Conservation (phyloP, 2,797 vertebrate genomes). For the Lophotriccus pileatus region DNA sequence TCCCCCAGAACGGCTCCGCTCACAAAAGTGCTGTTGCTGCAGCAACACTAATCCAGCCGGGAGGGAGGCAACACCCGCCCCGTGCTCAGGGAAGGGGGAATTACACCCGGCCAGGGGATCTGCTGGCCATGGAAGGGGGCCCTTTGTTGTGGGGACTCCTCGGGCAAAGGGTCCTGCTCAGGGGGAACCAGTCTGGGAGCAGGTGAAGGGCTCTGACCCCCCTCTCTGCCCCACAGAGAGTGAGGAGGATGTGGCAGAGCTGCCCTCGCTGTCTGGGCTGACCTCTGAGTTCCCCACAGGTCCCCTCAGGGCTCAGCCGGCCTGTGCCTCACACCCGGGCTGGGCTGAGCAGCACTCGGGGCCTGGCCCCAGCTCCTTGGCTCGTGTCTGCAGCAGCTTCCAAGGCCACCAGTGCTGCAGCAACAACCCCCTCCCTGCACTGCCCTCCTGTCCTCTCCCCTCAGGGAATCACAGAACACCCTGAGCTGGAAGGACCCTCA, state of each 20-base stretch:
- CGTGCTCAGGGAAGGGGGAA: not conserved
- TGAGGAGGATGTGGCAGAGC: not conserved
- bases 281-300: not conserved
- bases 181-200: accelerated
- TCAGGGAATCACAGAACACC: not conserved
- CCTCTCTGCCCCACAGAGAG: accelerated
- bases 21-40: conserved; percentile 32
- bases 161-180: not conserved
- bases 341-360: not conserved
- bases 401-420: not conserved
- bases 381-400: not conserved
- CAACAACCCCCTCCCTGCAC: not conserved
- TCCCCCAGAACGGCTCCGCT: not conserved
- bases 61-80: not conserved
- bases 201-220: not conserved
- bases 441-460: not conserved
- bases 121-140: not conserved
- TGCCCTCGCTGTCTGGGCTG: accelerated
- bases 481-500: not conserved
- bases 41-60: conserved; percentile 23
- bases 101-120: not conserved
- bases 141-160: not conserved
- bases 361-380: not conserved
- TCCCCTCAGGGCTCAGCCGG: not conserved
- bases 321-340: not conserved